Conservation (phyloP, 2,888 invertebrate genomes). For the Nemotelus nigrinus region DNA sequence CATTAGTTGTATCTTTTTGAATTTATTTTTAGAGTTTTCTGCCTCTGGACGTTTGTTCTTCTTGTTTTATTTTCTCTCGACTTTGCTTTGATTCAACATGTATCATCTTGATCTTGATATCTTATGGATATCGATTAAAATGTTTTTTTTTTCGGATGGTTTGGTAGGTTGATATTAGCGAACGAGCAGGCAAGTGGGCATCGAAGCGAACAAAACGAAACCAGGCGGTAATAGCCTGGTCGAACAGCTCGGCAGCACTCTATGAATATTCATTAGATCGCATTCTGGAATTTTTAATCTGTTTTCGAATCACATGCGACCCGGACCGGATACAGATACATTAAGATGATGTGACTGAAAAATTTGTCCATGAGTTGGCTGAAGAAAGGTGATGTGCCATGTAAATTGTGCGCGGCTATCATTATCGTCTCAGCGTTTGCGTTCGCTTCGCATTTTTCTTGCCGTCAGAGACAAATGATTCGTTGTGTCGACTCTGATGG, state of each 20-base stretch:
- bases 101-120: conserved; percentile 13
- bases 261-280: conserved; percentile 38
- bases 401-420: conserved; percentile 2
- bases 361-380: conserved; percentile 6
- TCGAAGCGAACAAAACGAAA: not conserved
- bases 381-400: conserved; percentile 11
- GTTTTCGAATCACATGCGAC: conserved; percentile 2
- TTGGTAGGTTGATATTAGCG: not conserved
- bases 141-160: conserved; percentile 2
- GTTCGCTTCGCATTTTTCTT: too few species aligned
- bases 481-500: too few species aligned
- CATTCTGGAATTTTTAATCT: conserved; percentile 38
- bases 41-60: not conserved
- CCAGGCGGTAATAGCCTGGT: too few species aligned
- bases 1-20: not conserved
- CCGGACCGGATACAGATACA: not conserved
- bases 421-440: not conserved
- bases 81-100: not conserved
- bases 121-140: conserved; percentile 24
- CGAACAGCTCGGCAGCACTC: not conserved
- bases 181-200: not conserved
- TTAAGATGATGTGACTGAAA: not conserved
- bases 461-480: too few species aligned
- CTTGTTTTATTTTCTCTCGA: not conserved
- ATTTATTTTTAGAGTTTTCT: not conserved